Evolutionary conservation across 23 tunicate species (phyloP), one percentile per base, ranked within the genome.

Genomic region (Ascidia mentula): DNA sequence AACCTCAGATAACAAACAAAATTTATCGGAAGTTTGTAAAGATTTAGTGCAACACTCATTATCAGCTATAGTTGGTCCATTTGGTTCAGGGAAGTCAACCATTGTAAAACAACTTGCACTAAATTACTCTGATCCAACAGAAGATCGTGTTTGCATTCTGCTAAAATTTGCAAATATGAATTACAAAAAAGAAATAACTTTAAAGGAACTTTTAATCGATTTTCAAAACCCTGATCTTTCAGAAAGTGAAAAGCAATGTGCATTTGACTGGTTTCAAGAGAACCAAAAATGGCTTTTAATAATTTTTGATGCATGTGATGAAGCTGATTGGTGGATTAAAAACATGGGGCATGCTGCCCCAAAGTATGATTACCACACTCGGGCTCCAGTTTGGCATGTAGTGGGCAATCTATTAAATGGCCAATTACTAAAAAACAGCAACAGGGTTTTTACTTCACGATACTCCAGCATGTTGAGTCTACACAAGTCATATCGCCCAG

Each of bases 291-390:
- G 24, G 65, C 65, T 53, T 53, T 53, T 53, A 28, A 20, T 53
- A 20, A 53, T 53, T 53, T 53, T 53, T 26, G 65, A 53, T 53
- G 65, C 65, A 5, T 53, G 65, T 53, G 65, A 53, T 53, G 65
- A 53, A 9, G 65, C 65, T 20, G 7, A 6, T 28, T 53, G 65
- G 65, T 53, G 65, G 65, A 28, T 26, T 9, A 28, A 28, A 3
- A 26, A 53, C 65, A 53, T 53, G 65, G 13, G 24, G 22, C 4
- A 53, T 3, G 65, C 1, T 20, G 65, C 24, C 24, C 65, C 65
- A 53, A 26, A 5, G 4, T 53, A 28, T 53, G 65, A 53, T 28
- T 53, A 53, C 13, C 2, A 53, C 7, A 53, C 22, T 3, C 28
- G 24, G 24, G 65, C 24, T 3, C 65, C 65, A 20, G 24, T 53